Conservation (phyloP, 2,888 invertebrate genomes). For the Thecophora atra region DNA sequence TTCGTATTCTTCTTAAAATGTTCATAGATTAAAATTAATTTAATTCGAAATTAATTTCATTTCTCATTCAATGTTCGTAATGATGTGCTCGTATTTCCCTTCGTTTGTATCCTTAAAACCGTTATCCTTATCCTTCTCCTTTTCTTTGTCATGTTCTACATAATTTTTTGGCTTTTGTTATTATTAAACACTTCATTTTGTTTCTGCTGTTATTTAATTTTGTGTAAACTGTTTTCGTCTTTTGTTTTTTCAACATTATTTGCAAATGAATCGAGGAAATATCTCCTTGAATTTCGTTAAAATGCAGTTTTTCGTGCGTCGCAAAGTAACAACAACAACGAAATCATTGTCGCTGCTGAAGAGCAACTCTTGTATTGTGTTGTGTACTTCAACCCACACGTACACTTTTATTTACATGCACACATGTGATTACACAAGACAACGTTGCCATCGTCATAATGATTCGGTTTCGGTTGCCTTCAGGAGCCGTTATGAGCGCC, state of each 20-base stretch:
- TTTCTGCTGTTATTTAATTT: neutral
- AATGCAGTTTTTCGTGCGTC: slow-evolving; percentile 20
- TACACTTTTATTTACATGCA: neutral
- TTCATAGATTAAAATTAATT: too few relatives aligned
- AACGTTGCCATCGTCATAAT: slow-evolving; percentile 28
- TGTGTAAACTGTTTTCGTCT: too few relatives aligned
- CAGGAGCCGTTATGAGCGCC: neutral
- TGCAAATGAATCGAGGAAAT: neutral
- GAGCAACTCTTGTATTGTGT: too few relatives aligned
- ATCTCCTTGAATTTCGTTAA: slow-evolving; percentile 37
- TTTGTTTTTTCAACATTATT: neutral
- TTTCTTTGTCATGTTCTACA: neutral
- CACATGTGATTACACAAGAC: neutral
- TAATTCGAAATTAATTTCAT: too few relatives aligned
- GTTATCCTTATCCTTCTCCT: neutral
- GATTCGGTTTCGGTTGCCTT: slow-evolving; percentile 1
- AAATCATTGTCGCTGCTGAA: too few relatives aligned
- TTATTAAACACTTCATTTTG: neutral
- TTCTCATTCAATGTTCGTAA: too few relatives aligned
- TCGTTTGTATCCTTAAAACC: too few relatives aligned
- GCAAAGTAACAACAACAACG: slow-evolving; percentile 14
- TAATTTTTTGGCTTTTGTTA: neutral
- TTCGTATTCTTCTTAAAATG: neutral
- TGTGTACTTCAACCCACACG: too few relatives aligned
- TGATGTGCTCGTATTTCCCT: too few relatives aligned